phyloP scores from a whole-genome alignment of 2,888 invertebrate genomes.

The Molorchus minor region DNA sequence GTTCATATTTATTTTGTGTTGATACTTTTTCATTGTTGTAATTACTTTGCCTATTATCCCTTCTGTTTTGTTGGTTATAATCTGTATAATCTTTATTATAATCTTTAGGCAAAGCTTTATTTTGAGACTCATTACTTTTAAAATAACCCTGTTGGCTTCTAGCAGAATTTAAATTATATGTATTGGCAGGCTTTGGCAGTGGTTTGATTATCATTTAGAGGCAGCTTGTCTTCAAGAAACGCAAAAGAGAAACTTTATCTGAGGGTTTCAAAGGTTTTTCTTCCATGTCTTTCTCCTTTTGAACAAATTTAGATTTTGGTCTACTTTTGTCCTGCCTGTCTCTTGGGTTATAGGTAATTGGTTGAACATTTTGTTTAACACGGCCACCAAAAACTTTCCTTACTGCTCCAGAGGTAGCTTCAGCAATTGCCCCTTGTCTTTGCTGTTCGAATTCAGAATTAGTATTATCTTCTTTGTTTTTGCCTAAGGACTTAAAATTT shows the following conservation, averaged over 20 bases:
- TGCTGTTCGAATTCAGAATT: constrained; percentile 90
- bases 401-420: constrained; percentile 72
- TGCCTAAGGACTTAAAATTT: constrained; percentile 75
- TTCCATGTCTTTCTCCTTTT: constrained; percentile 64
- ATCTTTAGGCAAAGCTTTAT: constrained; percentile 15
- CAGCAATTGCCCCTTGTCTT: constrained; percentile 88
- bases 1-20: constrained; percentile 17
- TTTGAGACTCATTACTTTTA: constrained; percentile 27
- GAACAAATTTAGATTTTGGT: constrained; percentile 31
- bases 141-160: constrained; percentile 29
- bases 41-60: constrained; percentile 8
- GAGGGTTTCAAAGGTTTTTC: constrained; percentile 76
- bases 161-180: constrained; percentile 19
- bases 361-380: constrained; percentile 58
- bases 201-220: constrained; percentile 56
- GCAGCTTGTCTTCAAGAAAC: constrained; percentile 83
- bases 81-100: constrained; percentile 12
- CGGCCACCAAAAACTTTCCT: constrained; percentile 67
- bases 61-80: constrained; percentile 20
- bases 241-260: constrained; percentile 84
- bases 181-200: constrained; percentile 12
- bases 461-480: constrained; percentile 66
- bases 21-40: constrained; percentile 7
- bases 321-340: constrained; percentile 29
- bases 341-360: constrained; percentile 26